phyloP scores from a whole-genome alignment of 2,888 invertebrate species.

The Syritta pipiens region DNA sequence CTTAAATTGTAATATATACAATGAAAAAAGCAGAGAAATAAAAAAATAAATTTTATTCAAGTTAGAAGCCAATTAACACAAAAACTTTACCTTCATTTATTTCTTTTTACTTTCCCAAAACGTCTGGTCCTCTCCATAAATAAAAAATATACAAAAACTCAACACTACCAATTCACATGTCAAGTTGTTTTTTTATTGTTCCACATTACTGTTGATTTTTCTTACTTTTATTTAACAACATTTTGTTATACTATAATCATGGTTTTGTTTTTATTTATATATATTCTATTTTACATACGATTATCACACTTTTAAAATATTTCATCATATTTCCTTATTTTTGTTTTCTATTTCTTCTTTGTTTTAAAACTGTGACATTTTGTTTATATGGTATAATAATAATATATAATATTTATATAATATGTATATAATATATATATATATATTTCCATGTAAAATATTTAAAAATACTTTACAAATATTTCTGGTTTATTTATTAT shows the following conservation, averaged over 20 bases:
- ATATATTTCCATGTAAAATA: constrained; percentile 71
- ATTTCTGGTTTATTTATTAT: constrained; percentile 50
- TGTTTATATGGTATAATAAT: constrained; percentile 70
- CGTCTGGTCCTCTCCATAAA: too few species aligned
- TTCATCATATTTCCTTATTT: constrained; percentile 52
- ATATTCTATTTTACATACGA: constrained; percentile 68
- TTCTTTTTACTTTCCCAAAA: neutral
- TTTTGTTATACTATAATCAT: constrained; percentile 56
- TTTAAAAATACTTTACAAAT: constrained; percentile 70
- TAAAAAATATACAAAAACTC: neutral
- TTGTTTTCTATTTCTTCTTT: constrained; percentile 23
- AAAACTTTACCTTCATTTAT: too few species aligned
- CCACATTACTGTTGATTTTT: constrained; percentile 64
- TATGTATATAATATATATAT: constrained; percentile 72
- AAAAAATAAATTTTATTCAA: too few species aligned
- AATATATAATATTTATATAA: constrained; percentile 71
- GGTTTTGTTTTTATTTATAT: constrained; percentile 45
- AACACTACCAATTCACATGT: constrained; percentile 33
- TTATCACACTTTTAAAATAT: constrained; percentile 76
- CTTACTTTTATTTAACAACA: constrained; percentile 65
- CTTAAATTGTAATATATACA: too few species aligned
- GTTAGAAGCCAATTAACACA: too few species aligned
- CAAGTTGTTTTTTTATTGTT: constrained; percentile 61
- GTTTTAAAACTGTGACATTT: constrained; percentile 67
- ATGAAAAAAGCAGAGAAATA: too few species aligned